A percentile compares a stretch with the other conserved stretches of the same genome.
Conservation (phyloP, 2,113 vertebrate species). For the Tetraodon nigroviridis region DNA sequence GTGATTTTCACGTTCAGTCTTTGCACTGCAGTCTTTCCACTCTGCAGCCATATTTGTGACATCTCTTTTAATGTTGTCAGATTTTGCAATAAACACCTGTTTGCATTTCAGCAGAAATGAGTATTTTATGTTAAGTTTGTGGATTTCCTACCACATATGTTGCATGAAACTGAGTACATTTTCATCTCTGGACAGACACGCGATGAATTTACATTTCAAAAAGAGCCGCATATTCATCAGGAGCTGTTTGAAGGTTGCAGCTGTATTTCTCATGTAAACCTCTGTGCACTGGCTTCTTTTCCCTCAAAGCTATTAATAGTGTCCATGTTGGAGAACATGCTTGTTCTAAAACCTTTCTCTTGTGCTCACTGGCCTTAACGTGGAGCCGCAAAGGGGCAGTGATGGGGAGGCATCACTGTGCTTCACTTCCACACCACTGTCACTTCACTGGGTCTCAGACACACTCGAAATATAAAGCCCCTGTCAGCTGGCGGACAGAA, state of each 20-base stretch:
- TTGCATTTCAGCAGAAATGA: conserved; percentile 29
- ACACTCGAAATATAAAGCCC: conserved; percentile 27
- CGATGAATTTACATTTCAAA: conserved; percentile 64
- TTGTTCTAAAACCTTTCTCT: conserved; percentile 33
- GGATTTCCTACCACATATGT: conserved; percentile 29
- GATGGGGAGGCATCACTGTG: conserved; percentile 15
- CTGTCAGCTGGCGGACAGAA: conserved; percentile 22
- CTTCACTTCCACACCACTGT: conserved; percentile 22
- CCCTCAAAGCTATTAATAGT: conserved; percentile 63
- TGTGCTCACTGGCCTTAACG: conserved; percentile 26
- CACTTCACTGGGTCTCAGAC: conserved; percentile 16
- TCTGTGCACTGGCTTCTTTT: conserved; percentile 35
- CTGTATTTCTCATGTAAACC: conserved; percentile 54
- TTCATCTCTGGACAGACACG: conserved; percentile 10
- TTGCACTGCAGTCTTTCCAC: conserved; percentile 21
- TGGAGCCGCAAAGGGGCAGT: conserved; percentile 30
- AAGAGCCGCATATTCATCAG: conserved; percentile 23
- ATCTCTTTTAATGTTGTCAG: background rate
- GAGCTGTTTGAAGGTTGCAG: conserved; percentile 40
- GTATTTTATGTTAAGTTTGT: conserved; percentile 7
- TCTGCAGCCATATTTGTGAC: conserved; percentile 8
- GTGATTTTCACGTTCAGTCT: background rate
- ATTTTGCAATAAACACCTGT: conserved; percentile 5
- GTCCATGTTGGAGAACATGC: conserved; percentile 35
- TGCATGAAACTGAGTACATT: conserved; percentile 28